Base-by-base conservation (phyloP, 2,797 vertebrate species). In the Gymnodraco acuticeps region DNA sequence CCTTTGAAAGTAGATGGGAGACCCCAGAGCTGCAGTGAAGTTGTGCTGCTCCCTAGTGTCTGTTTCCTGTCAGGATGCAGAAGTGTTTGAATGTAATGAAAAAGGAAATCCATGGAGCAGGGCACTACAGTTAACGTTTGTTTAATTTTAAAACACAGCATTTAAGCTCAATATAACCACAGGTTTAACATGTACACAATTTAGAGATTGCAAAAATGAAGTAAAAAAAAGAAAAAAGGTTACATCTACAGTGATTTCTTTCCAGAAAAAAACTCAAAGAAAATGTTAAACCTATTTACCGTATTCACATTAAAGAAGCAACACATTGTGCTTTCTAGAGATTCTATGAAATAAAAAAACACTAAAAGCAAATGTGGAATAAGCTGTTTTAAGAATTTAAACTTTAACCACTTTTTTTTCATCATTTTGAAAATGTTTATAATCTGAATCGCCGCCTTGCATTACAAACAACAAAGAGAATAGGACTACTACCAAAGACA, bases 91-190 rank as follows among this genome's bases (percentile, higher is more conserved):
- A 43, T 20, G 17, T 10, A 27, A 19, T 4, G 7, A 50, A 48
- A 3, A 17, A 52, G 68, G 1, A 51, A 77, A 70, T 13, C 15
- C 47, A 46, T 23, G 12, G 9, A 54, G 27, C 56, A 51, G 65
- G 1, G 3, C 14, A 17, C n/a, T 76, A 90, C 84, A 90, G 88
- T 94, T 93, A 91, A 88, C 67, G 76, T 92, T 90, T 73, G 88
- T 95, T 97, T 97, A 96, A 96, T 97, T 96, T 96, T 92, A 96
- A 98, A 99, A 98, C 97, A 97, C 95, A 91, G 95, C 97, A 96
- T 95, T 95, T 96, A 97, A 98, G 95, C 95, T 96, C 95, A 97
- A 94, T 95, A 95, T 94, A 96, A 97, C 94, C 96, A 98, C 97
- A 97, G 94, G 95, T 96, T 97, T 96, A 93, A 97, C 97, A 97